Percentiles rank a stretch among this genome's conserved stretches.
phyloP scores from a whole-genome alignment of 2,888 invertebrate species.

The Drosophila kambysellisi region DNA sequence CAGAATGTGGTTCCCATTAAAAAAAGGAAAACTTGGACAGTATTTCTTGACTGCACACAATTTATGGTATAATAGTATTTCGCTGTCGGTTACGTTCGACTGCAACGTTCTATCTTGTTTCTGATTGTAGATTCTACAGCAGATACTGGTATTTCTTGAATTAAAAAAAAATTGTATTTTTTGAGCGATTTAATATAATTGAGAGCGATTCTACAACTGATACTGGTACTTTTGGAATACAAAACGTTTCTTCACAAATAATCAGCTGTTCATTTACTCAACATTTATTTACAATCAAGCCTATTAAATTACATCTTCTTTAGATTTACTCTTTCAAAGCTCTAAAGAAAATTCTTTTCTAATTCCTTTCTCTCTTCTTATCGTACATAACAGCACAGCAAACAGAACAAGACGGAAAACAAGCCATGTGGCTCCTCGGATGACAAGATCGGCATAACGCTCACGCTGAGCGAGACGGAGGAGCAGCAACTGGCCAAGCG shows the following conservation, averaged over 20 bases:
- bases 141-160: neutral
- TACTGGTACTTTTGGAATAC: neutral
- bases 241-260: too few relatives aligned
- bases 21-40: too few relatives aligned
- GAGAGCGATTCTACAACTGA: neutral
- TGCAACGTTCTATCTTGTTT: neutral
- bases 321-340: neutral
- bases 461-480: conserved; percentile 59
- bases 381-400: conserved; percentile 76
- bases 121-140: neutral
- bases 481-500: conserved; percentile 66
- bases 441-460: conserved; percentile 55
- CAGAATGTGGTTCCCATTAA: too few relatives aligned
- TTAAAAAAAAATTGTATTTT: neutral
- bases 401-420: conserved; percentile 29
- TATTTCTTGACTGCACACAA: too few relatives aligned
- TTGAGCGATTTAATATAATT: neutral
- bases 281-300: neutral
- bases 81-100: too few relatives aligned
- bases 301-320: neutral
- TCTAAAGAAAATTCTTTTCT: neutral
- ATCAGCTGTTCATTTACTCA: too few relatives aligned
- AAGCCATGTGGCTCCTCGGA: conserved; percentile 15
- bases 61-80: too few relatives aligned
- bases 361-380: neutral